Percentiles rank a stretch among this genome's conserved stretches.
phyloP scores from a whole-genome alignment of 2,888 invertebrate genomes.

The Leptinotarsa juncta region DNA sequence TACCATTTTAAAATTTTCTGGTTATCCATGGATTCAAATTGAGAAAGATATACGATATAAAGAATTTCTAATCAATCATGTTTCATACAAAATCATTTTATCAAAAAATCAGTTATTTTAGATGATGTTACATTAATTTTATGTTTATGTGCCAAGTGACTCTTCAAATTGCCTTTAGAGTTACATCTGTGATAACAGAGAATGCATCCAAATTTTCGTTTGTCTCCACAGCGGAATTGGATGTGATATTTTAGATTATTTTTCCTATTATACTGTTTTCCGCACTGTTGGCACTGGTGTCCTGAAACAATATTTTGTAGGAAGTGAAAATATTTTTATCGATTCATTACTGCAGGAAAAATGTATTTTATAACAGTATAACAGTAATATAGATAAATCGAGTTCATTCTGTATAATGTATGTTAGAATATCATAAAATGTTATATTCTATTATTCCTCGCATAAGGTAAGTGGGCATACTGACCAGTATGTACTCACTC shows the following conservation, averaged over 20 bases:
- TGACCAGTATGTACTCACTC: no score
- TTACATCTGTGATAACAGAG: constrained; percentile 47
- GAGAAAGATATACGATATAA: not conserved
- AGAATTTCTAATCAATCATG: not conserved
- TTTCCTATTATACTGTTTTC: constrained; percentile 30
- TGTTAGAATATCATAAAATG: no score
- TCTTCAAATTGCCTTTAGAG: constrained; percentile 50
- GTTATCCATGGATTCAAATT: not conserved
- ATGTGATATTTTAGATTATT: constrained; percentile 33
- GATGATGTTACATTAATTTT: constrained; percentile 29
- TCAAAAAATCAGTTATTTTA: constrained; percentile 22
- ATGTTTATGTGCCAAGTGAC: constrained; percentile 49
- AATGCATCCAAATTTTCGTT: constrained; percentile 44
- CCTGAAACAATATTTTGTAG: constrained; percentile 19
- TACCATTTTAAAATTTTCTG: no score
- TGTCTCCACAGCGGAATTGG: constrained; percentile 38
- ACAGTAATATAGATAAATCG: no score
- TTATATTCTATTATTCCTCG: no score
- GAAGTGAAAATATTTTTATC: not conserved
- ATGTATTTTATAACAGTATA: no score
- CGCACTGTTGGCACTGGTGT: constrained; percentile 29
- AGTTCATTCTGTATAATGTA: no score
- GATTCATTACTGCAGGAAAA: not conserved
- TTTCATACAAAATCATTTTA: constrained; percentile 9
- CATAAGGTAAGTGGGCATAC: no score